Evolutionary conservation across 2,113 vertebrate species (phyloP), one percentile per base, ranked within the genome.

Genomic region (Seriola rivoliana): DNA sequence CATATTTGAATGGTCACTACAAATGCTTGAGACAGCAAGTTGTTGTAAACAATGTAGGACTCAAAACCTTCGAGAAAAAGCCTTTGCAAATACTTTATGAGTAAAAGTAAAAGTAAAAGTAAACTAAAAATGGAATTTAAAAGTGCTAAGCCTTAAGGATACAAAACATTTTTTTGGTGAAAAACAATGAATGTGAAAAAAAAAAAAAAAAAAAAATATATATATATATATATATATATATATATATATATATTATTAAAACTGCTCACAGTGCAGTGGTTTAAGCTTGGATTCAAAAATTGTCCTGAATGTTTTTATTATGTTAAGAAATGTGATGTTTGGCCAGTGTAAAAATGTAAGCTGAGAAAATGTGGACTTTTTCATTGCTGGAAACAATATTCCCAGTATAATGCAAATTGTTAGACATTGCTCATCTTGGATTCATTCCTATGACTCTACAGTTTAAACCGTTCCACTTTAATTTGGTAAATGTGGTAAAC

Each of bases 401-500:
- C 67, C 58, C 19, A 48, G 14, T 7, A 58, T 46, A 52, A 52
- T n/a, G 19, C 50, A 52, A 3, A 52, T n/a, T 52, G 19, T 14
- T 21, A 44, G 1, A 44, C 67, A 72, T 32, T 9, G 16, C 12
- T 50, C 0, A 1, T 63, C 42, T 40, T 52, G 25, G 42, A 70
- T 50, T 21, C 5, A 34, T 25, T 66, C 16, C 44, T 46, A 6
- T 50, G 36, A 46, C 54, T 34, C 21, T 10, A 21, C n/a, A 17
- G 21, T 70, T 66, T 40, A 29, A 67, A 42, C 25, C 5, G 4
- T 50, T 50, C 4, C 44, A 63, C 42, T 68, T 71, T 32, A 48
- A 74, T 60, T 42, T 38, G 29, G 40, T n/a, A 54, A 72, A 69
- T 38, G 63, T 0, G 64, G 17, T 58, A 14, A 57, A 74, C 42